Percentiles rank a stretch among this genome's conserved stretches.
These are phyloP conservation scores for Aphaenogaster rudis DNA, from an alignment of 1,140 invertebrate species.

Conservation along the genomic window DNA sequence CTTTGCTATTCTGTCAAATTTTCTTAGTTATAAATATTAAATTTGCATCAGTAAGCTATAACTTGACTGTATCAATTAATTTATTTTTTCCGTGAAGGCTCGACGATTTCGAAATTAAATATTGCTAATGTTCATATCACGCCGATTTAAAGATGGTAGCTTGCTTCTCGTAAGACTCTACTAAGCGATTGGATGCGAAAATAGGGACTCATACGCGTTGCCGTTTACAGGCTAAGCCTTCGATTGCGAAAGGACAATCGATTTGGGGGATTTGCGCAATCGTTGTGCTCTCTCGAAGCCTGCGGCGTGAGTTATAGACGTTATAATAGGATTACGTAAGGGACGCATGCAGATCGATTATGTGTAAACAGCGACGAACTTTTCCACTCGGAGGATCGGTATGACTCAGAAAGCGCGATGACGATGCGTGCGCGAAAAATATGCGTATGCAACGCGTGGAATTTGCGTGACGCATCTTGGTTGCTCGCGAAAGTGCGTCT, in stretches of 20 bases:
- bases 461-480: slow-evolving; percentile 14
- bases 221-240: background rate
- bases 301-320: slow-evolving; percentile 27
- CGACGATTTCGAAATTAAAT: background rate
- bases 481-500: background rate
- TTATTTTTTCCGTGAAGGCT: background rate
- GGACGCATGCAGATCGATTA: slow-evolving; percentile 56
- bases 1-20: no score
- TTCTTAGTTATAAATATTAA: no score
- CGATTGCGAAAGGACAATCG: background rate
- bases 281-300: slow-evolving; percentile 15
- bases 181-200: background rate
- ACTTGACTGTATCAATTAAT: no score
- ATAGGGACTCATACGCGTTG: background rate
- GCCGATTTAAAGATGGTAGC: background rate
- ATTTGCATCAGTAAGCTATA: no score
- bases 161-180: background rate
- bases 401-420: slow-evolving; percentile 42
- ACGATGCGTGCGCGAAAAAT: background rate
- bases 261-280: slow-evolving; percentile 34
- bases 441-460: slow-evolving; percentile 20
- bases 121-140: background rate
- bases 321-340: slow-evolving; percentile 55
- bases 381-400: slow-evolving; percentile 34
- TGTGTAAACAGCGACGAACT: slow-evolving; percentile 40